These are phyloP conservation scores for Pogonomyrmex barbatus DNA, from an alignment of 1,140 invertebrate genomes.

Conservation along the genomic window DNA sequence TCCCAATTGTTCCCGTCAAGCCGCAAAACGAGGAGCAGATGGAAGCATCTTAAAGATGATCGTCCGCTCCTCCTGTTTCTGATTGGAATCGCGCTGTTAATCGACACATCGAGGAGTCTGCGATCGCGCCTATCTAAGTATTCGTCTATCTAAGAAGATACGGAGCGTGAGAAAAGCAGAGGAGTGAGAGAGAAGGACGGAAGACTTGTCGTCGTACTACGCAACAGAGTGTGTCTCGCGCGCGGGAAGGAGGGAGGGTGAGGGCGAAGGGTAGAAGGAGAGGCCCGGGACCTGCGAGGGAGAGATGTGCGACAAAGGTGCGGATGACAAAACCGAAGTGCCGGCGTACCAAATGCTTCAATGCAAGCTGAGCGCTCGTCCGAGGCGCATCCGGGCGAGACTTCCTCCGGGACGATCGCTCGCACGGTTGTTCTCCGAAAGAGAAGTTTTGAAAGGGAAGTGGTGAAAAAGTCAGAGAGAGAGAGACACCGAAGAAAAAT, in stretches of 20 bases:
- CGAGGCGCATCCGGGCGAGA: slow-evolving; percentile 45
- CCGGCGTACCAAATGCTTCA: slow-evolving; percentile 61
- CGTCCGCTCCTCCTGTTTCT: slow-evolving; percentile 6
- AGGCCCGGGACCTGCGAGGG: slow-evolving; percentile 33
- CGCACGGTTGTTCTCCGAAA: not conserved
- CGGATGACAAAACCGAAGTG: slow-evolving; percentile 67
- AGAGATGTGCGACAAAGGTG: slow-evolving; percentile 63
- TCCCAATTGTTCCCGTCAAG: not conserved
- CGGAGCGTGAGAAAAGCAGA: not conserved
- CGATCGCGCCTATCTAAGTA: not conserved
- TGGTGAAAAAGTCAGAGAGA: not conserved
- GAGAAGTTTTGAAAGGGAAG: not conserved
- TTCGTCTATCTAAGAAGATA: slow-evolving; percentile 15
- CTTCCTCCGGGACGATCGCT: not conserved
- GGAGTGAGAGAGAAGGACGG: slow-evolving; percentile 17
- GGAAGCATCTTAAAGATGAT: not conserved
- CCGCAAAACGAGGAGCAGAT: not conserved
- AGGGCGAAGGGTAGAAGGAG: slow-evolving; percentile 48
- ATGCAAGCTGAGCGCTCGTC: slow-evolving; percentile 66
- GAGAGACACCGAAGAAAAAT: not conserved
- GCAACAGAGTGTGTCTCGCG: slow-evolving; percentile 42
- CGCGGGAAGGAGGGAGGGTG: slow-evolving; percentile 42
- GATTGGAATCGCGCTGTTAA: slow-evolving; percentile 31
- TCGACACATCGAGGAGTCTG: slow-evolving; percentile 19
- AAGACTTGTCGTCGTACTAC: slow-evolving; percentile 1